Percentiles rank a stretch among this genome's conserved stretches.
Conservation (phyloP, 2,888 invertebrate species). For the Sepioteuthis lessoniana region DNA sequence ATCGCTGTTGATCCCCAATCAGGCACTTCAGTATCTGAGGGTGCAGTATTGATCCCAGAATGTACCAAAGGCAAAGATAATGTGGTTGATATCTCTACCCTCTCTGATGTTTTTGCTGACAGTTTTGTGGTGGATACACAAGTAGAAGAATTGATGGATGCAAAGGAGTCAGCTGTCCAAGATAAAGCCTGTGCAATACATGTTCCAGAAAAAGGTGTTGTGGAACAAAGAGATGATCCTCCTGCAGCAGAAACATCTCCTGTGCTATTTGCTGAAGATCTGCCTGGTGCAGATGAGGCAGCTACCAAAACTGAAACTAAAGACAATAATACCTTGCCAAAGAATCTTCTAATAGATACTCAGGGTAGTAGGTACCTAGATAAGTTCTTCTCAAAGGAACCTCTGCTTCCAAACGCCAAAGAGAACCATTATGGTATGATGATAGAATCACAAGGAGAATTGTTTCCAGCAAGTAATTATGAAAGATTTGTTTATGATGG, state of each 20-base stretch:
- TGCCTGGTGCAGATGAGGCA: background rate
- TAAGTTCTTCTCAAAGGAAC: background rate
- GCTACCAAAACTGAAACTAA: background rate
- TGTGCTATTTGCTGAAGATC: constrained; percentile 40
- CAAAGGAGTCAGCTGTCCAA: background rate
- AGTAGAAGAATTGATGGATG: constrained; percentile 54
- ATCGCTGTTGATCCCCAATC: background rate
- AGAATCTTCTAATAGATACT: background rate
- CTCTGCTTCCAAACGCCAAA: background rate
- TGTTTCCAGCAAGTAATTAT: constrained; percentile 66
- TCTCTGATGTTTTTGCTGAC: constrained; percentile 56
- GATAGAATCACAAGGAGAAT: background rate
- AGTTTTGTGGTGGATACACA: constrained; percentile 69
- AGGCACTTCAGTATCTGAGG: background rate
- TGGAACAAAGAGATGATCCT: background rate
- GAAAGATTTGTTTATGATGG: constrained; percentile 58
- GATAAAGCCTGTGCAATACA: background rate
- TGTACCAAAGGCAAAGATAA: background rate
- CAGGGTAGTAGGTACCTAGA: background rate
- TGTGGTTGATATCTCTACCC: background rate
- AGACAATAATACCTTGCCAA: background rate
- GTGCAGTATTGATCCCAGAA: background rate
- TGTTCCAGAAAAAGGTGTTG: constrained; percentile 39
- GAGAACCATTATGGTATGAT: background rate
- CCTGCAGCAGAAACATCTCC: background rate